phyloP scores from a whole-genome alignment of 2,113 vertebrate genomes.

The Crotalus viridis region DNA sequence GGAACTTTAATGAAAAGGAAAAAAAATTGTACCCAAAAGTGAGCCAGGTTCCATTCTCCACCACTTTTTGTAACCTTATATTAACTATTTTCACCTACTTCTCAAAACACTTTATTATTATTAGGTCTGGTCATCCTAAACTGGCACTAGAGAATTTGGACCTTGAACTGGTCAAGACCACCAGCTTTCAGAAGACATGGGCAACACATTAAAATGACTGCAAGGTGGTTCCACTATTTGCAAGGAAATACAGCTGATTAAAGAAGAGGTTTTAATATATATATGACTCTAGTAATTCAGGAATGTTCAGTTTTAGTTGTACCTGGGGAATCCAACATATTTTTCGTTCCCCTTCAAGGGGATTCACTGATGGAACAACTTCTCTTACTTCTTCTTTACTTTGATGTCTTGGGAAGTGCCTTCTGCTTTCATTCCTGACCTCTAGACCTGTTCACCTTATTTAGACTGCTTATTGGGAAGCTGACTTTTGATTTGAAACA shows the following conservation, averaged over 20 bases:
- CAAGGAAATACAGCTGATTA: background rate
- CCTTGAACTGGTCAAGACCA: background rate
- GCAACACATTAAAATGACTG: background rate
- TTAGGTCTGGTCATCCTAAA: background rate
- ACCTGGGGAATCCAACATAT: background rate
- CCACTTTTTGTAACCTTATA: accelerated
- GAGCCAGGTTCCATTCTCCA: accelerated
- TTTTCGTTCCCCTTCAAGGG: background rate
- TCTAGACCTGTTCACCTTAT: background rate
- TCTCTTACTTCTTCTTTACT: background rate
- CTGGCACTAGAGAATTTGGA: background rate
- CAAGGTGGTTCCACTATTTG: background rate
- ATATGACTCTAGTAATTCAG: background rate
- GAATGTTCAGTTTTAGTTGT: background rate
- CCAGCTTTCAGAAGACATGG: background rate
- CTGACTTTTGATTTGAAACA: background rate
- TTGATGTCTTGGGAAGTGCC: background rate
- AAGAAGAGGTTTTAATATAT: background rate
- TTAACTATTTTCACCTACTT: background rate
- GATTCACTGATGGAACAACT: background rate
- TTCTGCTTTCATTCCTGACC: background rate
- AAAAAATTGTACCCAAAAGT: background rate
- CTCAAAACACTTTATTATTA: background rate
- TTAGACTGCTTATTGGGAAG: background rate
- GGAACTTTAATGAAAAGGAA: background rate